Evolutionary conservation across 2,797 vertebrate species (phyloP).

Genomic region (Pelochelys cantorii): DNA sequence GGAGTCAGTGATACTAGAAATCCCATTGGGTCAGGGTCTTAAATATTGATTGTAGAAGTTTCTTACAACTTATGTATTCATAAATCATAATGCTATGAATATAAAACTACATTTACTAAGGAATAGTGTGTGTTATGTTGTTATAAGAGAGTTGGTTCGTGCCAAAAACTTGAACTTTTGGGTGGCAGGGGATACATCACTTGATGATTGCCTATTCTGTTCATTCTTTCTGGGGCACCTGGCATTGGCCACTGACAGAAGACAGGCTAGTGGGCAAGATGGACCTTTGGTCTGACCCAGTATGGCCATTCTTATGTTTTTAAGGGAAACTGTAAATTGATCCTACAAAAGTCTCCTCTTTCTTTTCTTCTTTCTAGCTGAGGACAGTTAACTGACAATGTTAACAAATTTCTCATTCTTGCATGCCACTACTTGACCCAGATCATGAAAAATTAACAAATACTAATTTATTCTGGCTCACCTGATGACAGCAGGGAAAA

Average conservation of each 20-base stretch:
- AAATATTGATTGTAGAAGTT: background rate
- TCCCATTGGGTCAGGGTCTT: background rate
- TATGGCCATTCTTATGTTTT: background rate
- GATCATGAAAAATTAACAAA: background rate
- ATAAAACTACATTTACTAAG: background rate
- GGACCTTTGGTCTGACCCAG: too few species aligned
- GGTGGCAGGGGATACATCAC: too few species aligned
- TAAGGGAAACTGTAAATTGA: background rate
- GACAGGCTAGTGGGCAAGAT: too few species aligned
- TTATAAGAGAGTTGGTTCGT: background rate
- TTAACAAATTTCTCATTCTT: background rate
- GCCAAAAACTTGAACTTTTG: background rate
- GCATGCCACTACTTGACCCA: background rate
- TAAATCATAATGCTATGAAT: background rate
- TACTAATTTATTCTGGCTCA: constrained; percentile 1
- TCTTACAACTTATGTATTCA: background rate
- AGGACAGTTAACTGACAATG: background rate
- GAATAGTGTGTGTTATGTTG: background rate
- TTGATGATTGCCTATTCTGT: too few species aligned
- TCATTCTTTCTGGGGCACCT: too few species aligned
- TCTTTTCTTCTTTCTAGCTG: background rate
- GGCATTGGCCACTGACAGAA: too few species aligned
- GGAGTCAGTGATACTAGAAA: background rate
- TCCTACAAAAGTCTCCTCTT: background rate
- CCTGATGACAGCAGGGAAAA: background rate